phyloP scores from a whole-genome alignment of 2,797 vertebrate genomes.

The Acipenser ruthenus region DNA sequence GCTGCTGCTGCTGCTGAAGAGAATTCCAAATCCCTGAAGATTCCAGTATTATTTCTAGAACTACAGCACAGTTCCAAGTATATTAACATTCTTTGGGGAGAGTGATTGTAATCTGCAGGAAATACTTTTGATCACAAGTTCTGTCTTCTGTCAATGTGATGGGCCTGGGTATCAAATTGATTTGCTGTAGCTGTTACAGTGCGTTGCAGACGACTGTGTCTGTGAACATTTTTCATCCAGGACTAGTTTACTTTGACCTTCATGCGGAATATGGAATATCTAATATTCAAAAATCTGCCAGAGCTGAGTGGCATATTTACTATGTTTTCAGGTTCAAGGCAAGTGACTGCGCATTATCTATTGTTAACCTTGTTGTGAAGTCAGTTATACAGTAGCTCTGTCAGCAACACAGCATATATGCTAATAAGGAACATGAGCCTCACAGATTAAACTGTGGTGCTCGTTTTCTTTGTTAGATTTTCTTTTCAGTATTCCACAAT shows the following conservation, averaged over 20 bases:
- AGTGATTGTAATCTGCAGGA: not conserved
- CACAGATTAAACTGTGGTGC: not conserved
- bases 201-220: not conserved
- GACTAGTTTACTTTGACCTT: not conserved
- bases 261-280: not conserved
- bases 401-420: not conserved
- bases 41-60: no score
- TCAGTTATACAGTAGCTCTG: not conserved
- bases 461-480: no score
- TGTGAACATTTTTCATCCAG: not conserved
- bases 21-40: no score
- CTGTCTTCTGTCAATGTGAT: not conserved
- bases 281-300: not conserved
- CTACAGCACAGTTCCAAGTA: no score
- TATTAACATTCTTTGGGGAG: no score
- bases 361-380: slow-evolving; percentile 1
- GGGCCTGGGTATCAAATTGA: not conserved
- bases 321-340: slow-evolving; percentile 3
- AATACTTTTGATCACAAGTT: not conserved
- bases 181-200: not conserved
- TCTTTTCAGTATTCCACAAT: no score
- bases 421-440: not conserved
- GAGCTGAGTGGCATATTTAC: slow-evolving; percentile 2
- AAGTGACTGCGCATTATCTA: slow-evolving; percentile 4
- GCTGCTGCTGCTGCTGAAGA: no score